phyloP scores from a whole-genome alignment of 64 coral and sea anemone species.

The Hydrozoanthus tunicans region DNA sequence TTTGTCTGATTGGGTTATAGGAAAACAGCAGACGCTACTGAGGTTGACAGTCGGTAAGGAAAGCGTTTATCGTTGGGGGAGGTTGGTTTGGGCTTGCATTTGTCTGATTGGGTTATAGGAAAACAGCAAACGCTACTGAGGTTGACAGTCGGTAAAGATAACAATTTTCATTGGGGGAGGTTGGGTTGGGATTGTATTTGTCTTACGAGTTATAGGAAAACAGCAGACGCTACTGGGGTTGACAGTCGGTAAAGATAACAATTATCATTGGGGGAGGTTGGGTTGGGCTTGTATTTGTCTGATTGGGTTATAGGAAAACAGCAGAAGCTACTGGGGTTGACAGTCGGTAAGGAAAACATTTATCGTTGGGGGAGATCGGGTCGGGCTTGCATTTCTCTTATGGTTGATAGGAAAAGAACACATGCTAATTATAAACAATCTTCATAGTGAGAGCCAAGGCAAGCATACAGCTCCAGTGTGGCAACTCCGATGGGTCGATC shows the following conservation, averaged over 20 bases:
- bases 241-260: conserved; percentile 79
- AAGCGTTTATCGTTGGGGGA: background rate
- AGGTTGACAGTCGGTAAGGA: conserved; percentile 90
- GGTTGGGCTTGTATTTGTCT: no score
- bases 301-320: background rate
- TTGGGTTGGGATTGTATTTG: no score
- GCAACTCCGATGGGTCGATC: conserved; percentile 95
- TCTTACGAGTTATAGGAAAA: conserved; percentile 14
- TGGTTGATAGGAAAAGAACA: background rate
- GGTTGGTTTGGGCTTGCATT: no score
- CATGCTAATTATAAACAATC: background rate
- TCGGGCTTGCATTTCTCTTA: no score
- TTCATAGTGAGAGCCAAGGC: conserved; percentile 84
- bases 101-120: no score
- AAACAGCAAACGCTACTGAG: conserved; percentile 62
- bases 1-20: background rate
- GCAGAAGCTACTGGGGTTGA: conserved; percentile 79
- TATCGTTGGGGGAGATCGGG: no score
- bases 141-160: conserved; percentile 84
- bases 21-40: conserved; percentile 61
- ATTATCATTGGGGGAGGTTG: no score
- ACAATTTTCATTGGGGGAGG: no score
- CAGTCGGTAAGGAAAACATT: conserved; percentile 68
- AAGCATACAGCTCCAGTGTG: conserved; percentile 97
- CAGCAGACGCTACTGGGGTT: conserved; percentile 67